Evolutionary conservation across 2,888 invertebrate genomes (phyloP).

Genomic region (Stictocephala bisonia): DNA sequence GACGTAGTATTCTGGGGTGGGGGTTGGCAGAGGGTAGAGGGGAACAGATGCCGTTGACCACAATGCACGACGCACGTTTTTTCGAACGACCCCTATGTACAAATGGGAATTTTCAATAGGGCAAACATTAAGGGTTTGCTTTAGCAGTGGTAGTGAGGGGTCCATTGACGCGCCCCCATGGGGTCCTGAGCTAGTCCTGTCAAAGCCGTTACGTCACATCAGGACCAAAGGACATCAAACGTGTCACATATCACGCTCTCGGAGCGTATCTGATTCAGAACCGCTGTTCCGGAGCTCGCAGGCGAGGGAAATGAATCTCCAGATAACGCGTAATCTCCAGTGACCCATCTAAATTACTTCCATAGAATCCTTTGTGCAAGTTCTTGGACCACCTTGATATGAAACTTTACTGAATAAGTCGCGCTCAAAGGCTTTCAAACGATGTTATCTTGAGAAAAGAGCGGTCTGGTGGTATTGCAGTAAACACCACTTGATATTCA

Average conservation of each 20-base stretch:
- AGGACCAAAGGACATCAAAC: not conserved
- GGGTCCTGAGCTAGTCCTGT: not conserved
- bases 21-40: not conserved
- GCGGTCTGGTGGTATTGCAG: no score
- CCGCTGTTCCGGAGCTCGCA: no score
- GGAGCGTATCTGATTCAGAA: not conserved
- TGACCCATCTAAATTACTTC: no score
- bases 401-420: no score
- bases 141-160: not conserved
- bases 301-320: no score
- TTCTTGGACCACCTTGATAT: no score
- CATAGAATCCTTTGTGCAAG: no score
- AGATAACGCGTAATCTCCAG: no score
- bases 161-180: not conserved
- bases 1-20: no score
- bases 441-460: no score
- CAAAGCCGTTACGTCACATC: not conserved
- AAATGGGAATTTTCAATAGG: constrained; percentile 20
- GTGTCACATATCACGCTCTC: not conserved
- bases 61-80: constrained; percentile 31
- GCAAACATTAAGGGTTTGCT: constrained; percentile 38
- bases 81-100: constrained; percentile 14
- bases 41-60: constrained; percentile 22
- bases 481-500: no score
- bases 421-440: no score